phyloP scores from a whole-genome alignment of 2,113 vertebrate genomes.

The Hystrix cristata region DNA sequence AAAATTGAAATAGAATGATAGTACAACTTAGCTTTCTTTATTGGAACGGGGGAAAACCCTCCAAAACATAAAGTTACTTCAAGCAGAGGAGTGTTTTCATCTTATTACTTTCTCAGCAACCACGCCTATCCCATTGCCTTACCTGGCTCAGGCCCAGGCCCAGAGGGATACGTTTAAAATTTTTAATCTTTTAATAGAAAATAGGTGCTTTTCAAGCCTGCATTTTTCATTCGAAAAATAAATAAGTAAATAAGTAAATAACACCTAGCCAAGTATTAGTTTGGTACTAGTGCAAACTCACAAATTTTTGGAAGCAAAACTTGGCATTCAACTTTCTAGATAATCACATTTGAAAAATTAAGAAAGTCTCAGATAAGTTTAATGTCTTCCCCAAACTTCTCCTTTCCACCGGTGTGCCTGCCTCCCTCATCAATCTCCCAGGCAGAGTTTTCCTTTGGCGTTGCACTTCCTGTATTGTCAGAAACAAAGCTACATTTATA shows the following conservation, averaged over 20 bases:
- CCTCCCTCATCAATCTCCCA: background rate
- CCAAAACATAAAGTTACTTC: constrained; percentile 56
- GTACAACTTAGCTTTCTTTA: constrained; percentile 43
- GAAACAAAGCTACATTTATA: constrained; percentile 74
- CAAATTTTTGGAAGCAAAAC: constrained; percentile 73
- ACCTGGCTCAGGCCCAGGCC: constrained; percentile 61
- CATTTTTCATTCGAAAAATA: constrained; percentile 8
- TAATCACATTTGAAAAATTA: constrained; percentile 42
- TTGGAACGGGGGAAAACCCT: background rate
- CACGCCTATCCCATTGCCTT: constrained; percentile 58
- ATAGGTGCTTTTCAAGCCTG: constrained; percentile 67
- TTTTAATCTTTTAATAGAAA: constrained; percentile 81
- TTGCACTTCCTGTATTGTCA: constrained; percentile 70
- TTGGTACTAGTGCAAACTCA: constrained; percentile 56
- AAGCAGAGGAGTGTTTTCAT: constrained; percentile 62
- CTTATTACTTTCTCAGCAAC: constrained; percentile 47
- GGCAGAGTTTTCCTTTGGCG: constrained; percentile 52
- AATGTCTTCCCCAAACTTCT: constrained; percentile 56
- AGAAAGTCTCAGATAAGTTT: constrained; percentile 53
- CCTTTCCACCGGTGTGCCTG: constrained; percentile 40
- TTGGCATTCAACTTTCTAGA: constrained; percentile 37
- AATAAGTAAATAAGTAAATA: background rate
- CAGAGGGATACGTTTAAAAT: constrained; percentile 43
- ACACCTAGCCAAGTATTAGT: constrained; percentile 52
- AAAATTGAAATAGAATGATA: constrained; percentile 58